phyloP scores from a whole-genome alignment of 1,140 invertebrate species.

The Dinoponera quadriceps region DNA sequence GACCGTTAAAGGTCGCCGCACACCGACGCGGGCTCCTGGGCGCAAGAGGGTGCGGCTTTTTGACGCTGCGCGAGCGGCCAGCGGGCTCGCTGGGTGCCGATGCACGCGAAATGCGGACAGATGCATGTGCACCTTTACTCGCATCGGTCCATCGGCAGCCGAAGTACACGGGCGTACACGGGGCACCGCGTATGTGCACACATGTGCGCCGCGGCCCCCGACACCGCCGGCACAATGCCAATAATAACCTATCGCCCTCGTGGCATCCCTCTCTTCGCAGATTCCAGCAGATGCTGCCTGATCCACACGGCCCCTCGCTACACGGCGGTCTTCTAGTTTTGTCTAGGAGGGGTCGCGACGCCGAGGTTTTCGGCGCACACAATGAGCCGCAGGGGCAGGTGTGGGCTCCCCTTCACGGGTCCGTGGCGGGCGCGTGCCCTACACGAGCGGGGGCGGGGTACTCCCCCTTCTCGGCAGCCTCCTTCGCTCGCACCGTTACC shows the following conservation, averaged over 20 bases:
- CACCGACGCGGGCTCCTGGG: constrained; percentile 23
- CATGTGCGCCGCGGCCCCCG: constrained; percentile 70
- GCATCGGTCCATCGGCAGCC: constrained; percentile 72
- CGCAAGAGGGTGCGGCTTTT: constrained; percentile 43
- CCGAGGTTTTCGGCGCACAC: constrained; percentile 66
- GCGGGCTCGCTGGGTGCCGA: constrained; percentile 54
- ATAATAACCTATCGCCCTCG: constrained; percentile 84
- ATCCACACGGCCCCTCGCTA: constrained; percentile 63
- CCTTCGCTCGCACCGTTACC: constrained; percentile 28
- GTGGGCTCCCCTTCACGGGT: constrained; percentile 75
- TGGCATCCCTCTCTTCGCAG: constrained; percentile 81
- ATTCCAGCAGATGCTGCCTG: constrained; percentile 84
- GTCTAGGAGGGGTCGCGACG: constrained; percentile 78
- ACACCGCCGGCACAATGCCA: constrained; percentile 80
- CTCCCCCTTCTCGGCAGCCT: constrained; percentile 45
- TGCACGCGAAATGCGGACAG: constrained; percentile 68
- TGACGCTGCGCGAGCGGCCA: constrained; percentile 56
- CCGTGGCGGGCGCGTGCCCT: constrained; percentile 83
- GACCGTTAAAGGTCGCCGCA: constrained; percentile 56
- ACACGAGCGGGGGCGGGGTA: constrained; percentile 85
- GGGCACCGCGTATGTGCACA: constrained; percentile 62
- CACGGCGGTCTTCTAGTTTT: constrained; percentile 78
- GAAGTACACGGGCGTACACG: constrained; percentile 51
- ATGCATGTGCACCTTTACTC: constrained; percentile 71
- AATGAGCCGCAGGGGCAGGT: constrained; percentile 83